These are phyloP conservation scores for Harpalus rubripes DNA, from an alignment of 2,888 invertebrate species.

Conservation along the genomic window DNA sequence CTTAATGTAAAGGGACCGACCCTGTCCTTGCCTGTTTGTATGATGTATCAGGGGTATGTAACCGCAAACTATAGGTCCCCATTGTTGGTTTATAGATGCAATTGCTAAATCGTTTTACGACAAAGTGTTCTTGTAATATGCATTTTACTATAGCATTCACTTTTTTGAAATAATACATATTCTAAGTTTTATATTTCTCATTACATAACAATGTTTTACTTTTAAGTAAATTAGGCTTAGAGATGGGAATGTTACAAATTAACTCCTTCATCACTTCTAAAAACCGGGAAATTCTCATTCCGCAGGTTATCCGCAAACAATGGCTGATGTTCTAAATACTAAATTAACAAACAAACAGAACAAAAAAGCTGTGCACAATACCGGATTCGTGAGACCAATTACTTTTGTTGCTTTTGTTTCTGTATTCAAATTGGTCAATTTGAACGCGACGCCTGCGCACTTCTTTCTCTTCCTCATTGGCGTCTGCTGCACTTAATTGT, in stretches of 20 bases:
- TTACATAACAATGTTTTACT: background rate
- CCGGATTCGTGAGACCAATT: conserved; percentile 50
- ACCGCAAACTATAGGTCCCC: no score
- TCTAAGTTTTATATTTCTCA: background rate
- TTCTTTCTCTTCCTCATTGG: conserved; percentile 29
- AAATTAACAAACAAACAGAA: conserved; percentile 43
- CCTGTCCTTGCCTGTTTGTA: no score
- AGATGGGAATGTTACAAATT: background rate
- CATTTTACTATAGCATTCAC: no score
- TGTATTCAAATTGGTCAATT: conserved; percentile 55
- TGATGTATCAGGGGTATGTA: no score
- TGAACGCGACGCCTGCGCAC: conserved; percentile 17
- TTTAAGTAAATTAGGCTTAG: background rate
- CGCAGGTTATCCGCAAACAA: conserved; percentile 34
- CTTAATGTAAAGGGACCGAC: no score
- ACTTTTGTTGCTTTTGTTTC: conserved; percentile 47
- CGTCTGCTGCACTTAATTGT: conserved; percentile 34
- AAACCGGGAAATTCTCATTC: conserved; percentile 32
- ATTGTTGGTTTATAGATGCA: no score
- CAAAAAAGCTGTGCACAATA: conserved; percentile 41
- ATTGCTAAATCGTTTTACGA: no score
- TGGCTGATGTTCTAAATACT: conserved; percentile 30
- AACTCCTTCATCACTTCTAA: conserved; percentile 5
- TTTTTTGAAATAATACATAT: no score
- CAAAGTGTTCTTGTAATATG: no score